These are phyloP conservation scores for Mylabris phalerata DNA, from an alignment of 1,140 invertebrate species.

Conservation along the genomic window DNA sequence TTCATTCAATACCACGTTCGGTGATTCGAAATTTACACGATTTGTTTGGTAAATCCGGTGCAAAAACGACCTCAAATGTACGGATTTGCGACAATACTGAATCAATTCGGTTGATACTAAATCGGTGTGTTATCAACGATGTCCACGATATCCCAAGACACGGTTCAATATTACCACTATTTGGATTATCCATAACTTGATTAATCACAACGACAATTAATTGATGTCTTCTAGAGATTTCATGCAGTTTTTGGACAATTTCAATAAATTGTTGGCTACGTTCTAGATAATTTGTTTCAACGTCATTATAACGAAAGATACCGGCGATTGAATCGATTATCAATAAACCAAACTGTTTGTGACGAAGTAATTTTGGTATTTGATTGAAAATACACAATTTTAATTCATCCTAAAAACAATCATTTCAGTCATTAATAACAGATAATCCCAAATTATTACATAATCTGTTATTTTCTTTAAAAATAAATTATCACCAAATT, in stretches of 20 bases:
- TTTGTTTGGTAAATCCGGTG: constrained; percentile 40
- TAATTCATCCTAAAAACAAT: constrained; percentile 48
- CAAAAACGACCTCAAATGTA: constrained; percentile 41
- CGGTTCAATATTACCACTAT: constrained; percentile 41
- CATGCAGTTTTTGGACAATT: constrained; percentile 49
- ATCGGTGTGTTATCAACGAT: constrained; percentile 57
- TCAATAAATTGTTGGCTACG: constrained; percentile 47
- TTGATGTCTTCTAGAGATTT: neutral
- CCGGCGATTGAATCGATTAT: constrained; percentile 72
- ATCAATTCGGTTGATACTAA: constrained; percentile 47
- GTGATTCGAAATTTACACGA: constrained; percentile 39
- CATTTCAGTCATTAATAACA: neutral
- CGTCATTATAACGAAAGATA: constrained; percentile 59
- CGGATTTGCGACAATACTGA: constrained; percentile 13
- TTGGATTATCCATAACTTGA: constrained; percentile 38
- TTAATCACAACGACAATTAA: constrained; percentile 19
- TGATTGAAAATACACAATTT: constrained; percentile 50
- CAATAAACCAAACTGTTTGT: constrained; percentile 54
- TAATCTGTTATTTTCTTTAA: constrained; percentile 46
- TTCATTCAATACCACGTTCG: constrained; percentile 7
- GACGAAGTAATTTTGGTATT: constrained; percentile 46
- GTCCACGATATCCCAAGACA: constrained; percentile 62
- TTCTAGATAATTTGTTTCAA: constrained; percentile 46
- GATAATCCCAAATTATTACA: constrained; percentile 40
- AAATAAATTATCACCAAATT: constrained; percentile 30